phyloP scores from a whole-genome alignment of 1,140 invertebrate genomes.

The Solenopsis fugax region DNA sequence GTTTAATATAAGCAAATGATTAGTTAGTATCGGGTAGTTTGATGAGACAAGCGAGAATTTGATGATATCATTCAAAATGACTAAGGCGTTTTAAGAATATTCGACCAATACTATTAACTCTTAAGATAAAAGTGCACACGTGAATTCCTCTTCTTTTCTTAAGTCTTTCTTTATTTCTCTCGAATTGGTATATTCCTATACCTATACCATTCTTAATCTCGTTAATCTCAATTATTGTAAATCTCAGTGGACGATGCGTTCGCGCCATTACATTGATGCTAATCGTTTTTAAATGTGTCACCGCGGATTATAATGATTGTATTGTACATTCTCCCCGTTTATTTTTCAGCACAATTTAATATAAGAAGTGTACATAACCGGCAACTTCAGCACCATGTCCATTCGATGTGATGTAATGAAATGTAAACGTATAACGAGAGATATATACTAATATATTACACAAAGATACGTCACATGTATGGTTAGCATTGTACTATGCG shows the following conservation, averaged over 20 bases:
- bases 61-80: not conserved
- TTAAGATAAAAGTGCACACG: slow-evolving; percentile 61
- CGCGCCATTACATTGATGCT: slow-evolving; percentile 32
- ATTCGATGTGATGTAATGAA: slow-evolving; percentile 80
- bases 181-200: slow-evolving; percentile 31
- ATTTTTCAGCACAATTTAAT: slow-evolving; percentile 78
- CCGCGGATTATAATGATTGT: slow-evolving; percentile 58
- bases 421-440: slow-evolving; percentile 63
- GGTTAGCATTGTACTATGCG: slow-evolving; percentile 74
- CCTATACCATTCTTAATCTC: slow-evolving; percentile 29
- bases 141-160: not conserved
- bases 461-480: slow-evolving; percentile 73
- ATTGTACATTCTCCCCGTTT: slow-evolving; percentile 71
- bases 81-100: slow-evolving; percentile 72
- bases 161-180: slow-evolving; percentile 57
- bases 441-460: slow-evolving; percentile 77
- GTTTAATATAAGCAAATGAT: slow-evolving; percentile 15
- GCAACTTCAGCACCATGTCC: slow-evolving; percentile 77
- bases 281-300: slow-evolving; percentile 57
- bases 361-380: slow-evolving; percentile 77
- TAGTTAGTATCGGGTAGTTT: not conserved
- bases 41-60: not conserved
- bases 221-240: slow-evolving; percentile 52
- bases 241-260: slow-evolving; percentile 48
- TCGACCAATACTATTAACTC: slow-evolving; percentile 78